Evolutionary conservation across 1,140 invertebrate genomes (phyloP).

Genomic region (Laupala kohalensis): DNA sequence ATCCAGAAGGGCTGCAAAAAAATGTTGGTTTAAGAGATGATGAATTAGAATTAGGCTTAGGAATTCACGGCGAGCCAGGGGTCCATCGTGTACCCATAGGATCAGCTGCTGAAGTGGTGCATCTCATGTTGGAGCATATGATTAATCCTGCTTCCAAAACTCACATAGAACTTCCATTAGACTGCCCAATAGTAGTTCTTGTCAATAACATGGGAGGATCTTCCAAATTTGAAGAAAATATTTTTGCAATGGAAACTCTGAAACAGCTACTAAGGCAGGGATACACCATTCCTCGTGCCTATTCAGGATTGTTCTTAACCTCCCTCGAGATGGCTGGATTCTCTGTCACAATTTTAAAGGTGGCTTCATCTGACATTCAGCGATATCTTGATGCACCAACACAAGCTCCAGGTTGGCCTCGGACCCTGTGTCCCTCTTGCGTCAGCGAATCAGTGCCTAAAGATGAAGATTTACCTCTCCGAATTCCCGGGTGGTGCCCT

Average conservation of each 20-base stretch:
- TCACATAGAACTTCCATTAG: conserved; percentile 10
- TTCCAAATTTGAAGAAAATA: conserved; percentile 43
- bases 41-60: conserved; percentile 35
- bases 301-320: conserved; percentile 43
- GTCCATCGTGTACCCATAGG: conserved; percentile 21
- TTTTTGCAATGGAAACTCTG: conserved; percentile 43
- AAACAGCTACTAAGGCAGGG: conserved; percentile 26
- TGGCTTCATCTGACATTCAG: conserved; percentile 25
- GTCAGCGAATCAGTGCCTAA: background rate
- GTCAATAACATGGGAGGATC: conserved; percentile 48
- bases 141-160: background rate
- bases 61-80: conserved; percentile 4
- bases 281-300: conserved; percentile 35
- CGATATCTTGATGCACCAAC: conserved; percentile 32
- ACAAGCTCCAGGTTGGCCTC: conserved; percentile 29
- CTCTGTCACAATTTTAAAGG: conserved; percentile 44
- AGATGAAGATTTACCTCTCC: background rate
- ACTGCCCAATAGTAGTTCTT: conserved; percentile 35
- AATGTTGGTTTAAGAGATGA: conserved; percentile 22
- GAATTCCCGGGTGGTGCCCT: background rate
- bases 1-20: conserved; percentile 4
- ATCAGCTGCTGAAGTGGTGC: conserved; percentile 28
- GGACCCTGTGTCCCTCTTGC: conserved; percentile 13
- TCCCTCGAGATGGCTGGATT: conserved; percentile 47
- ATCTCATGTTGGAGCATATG: conserved; percentile 30